Conservation (phyloP, 2,113 vertebrate genomes). For the Alosa alosa region DNA sequence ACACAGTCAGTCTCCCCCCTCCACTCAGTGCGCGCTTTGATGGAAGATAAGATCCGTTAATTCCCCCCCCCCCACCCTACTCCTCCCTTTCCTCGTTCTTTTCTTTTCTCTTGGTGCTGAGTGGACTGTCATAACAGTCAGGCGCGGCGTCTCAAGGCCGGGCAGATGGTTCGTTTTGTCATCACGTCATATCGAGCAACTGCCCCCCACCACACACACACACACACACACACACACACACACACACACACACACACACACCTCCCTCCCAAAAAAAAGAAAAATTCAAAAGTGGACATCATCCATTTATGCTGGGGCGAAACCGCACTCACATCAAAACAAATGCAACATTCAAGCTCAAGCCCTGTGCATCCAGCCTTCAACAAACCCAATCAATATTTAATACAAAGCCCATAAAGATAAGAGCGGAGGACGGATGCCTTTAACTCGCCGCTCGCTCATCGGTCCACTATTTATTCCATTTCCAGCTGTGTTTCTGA, state of each 20-base stretch:
- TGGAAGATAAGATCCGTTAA: constrained; percentile 10
- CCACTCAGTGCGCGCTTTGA: background rate
- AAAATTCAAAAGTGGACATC: background rate
- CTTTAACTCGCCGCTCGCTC: constrained; percentile 59
- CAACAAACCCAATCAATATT: constrained; percentile 73
- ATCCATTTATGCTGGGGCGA: constrained; percentile 32
- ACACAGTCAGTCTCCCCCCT: background rate
- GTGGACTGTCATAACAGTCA: background rate
- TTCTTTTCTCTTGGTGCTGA: background rate
- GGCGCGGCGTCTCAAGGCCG: background rate
- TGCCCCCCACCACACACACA: background rate
- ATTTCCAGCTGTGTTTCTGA: constrained; percentile 57
- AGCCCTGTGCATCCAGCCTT: constrained; percentile 66
- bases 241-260: background rate
- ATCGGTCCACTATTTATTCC: constrained; percentile 62
- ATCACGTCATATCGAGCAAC: constrained; percentile 20
- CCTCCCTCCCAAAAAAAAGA: background rate
- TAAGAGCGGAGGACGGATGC: constrained; percentile 54
- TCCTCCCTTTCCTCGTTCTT: background rate
- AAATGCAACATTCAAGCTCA: constrained; percentile 63
- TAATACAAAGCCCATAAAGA: constrained; percentile 63
- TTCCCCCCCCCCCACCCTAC: background rate
- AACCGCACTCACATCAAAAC: constrained; percentile 24
- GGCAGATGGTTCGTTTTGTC: constrained; percentile 32
- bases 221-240: background rate